Evolutionary conservation across 1,140 invertebrate species (phyloP).

Genomic region (Ceratosolen fusciceps): DNA sequence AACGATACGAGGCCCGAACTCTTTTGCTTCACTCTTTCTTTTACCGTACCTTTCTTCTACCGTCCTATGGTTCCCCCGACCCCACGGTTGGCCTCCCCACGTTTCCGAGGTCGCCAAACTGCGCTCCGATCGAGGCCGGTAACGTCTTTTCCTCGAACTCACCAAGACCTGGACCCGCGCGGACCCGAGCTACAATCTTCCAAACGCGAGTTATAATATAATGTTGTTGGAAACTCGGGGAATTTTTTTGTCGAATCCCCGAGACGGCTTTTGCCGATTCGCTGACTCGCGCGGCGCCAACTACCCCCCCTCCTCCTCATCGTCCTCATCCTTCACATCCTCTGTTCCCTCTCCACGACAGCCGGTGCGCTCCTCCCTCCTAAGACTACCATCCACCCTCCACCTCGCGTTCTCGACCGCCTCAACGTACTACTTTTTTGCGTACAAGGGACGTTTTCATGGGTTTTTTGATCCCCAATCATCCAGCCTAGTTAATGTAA

Average conservation of each 20-base stretch:
- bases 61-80: background rate
- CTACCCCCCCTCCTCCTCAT: background rate
- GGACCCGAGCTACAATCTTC: conserved; percentile 8
- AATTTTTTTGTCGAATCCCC: conserved; percentile 11
- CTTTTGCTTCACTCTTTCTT: conserved; percentile 19
- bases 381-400: too few relatives aligned
- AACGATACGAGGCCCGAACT: conserved; percentile 61
- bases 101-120: conserved; percentile 36
- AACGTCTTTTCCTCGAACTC: conserved; percentile 33
- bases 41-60: background rate
- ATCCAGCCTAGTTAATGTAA: too few relatives aligned
- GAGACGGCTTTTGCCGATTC: background rate
- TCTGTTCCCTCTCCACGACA: too few relatives aligned
- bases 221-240: background rate
- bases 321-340: too few relatives aligned
- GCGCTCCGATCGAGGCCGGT: conserved; percentile 2
- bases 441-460: background rate
- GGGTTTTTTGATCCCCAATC: background rate
- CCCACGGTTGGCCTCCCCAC: background rate
- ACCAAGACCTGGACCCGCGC: background rate
- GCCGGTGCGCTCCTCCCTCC: too few relatives aligned
- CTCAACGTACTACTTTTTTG: too few relatives aligned
- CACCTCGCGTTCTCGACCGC: too few relatives aligned
- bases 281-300: background rate
- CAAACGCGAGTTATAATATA: conserved; percentile 22